Evolutionary conservation across 2,888 invertebrate species (phyloP).

Genomic region (Cataglyphis altisquamis): DNA sequence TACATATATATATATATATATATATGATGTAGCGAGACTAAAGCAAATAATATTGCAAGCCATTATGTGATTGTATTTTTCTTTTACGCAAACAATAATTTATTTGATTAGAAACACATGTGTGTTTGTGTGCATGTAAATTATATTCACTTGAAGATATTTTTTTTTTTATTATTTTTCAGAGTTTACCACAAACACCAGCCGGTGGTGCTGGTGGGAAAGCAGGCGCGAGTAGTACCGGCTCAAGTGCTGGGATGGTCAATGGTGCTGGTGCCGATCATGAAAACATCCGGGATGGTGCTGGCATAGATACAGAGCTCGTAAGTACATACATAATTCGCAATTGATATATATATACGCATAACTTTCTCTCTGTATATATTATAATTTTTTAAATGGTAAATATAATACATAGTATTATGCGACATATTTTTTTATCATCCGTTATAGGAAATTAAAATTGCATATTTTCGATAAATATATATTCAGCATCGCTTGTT

Average conservation of each 20-base stretch:
- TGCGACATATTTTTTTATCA: background rate
- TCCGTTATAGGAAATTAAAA: background rate
- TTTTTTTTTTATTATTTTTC: slow-evolving; percentile 77
- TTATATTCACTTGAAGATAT: slow-evolving; percentile 10
- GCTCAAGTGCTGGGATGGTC: slow-evolving; percentile 79
- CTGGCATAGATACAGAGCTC: slow-evolving; percentile 84
- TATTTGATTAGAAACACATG: background rate
- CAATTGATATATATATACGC: background rate
- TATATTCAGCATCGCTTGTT: background rate
- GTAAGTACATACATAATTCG: slow-evolving; percentile 78
- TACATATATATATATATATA: too few relatives aligned
- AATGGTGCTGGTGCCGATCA: slow-evolving; percentile 83
- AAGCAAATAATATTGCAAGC: background rate
- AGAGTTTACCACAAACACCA: slow-evolving; percentile 89
- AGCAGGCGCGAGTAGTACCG: slow-evolving; percentile 78
- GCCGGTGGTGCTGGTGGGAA: slow-evolving; percentile 85
- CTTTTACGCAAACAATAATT: background rate
- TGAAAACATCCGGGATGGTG: slow-evolving; percentile 83
- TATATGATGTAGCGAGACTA: background rate
- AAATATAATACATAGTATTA: background rate
- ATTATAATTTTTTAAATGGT: background rate
- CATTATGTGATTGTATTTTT: background rate
- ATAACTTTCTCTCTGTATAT: background rate
- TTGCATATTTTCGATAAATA: background rate
- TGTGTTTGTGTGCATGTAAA: background rate